Base-by-base conservation (phyloP, 2,113 vertebrate species). In the Podarcis raffonei region DNA sequence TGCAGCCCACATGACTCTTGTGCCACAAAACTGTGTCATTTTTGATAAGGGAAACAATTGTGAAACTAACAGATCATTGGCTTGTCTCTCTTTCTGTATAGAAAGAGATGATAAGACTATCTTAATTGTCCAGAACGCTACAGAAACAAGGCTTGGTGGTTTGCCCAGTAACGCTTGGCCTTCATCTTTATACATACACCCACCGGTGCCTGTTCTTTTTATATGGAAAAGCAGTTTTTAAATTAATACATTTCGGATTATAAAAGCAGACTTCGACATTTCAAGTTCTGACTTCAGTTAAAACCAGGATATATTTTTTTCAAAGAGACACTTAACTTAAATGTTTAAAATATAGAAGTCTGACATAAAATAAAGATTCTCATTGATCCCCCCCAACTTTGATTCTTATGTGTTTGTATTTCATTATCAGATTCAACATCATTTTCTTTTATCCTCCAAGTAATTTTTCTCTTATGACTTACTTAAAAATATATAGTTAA, bases 381-480 rank as follows among this genome's bases (percentile, higher is more conserved):
- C 27, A 15, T 84, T 30, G 12, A 42, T 48, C 42, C 27, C 27
- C 18, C 59, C 59, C 18, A 62, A 62, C 59, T 62, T 62, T 62
- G 18, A 27, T 27, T 68, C 6, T 68, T 68, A n/a, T 27, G 27
- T 35, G n/a, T 66, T 68, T 39, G 16, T 74, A 57, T 20, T 72
- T 71, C 18, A 35, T 23, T 35, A 68, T 53, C 30, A 53, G 82
- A 39, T 22, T 53, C 71, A 57, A 35, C 48, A 7, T 20, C 32
- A 16, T 87, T 92, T 66, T 30, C 81, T 1, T 62, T 77, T 78
- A 74, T 48, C 88, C 89, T 65, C 6, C 4, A 78, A 11, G 25
- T 84, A 27, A 57, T 68, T 84, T 86, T 84, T 88, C 91, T 93
- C 69, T 8, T 83, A 90, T 66, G 1, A 3, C n/a, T 4, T 80